Conservation (phyloP, 2,888 invertebrate genomes). For the Steromphala cineraria region DNA sequence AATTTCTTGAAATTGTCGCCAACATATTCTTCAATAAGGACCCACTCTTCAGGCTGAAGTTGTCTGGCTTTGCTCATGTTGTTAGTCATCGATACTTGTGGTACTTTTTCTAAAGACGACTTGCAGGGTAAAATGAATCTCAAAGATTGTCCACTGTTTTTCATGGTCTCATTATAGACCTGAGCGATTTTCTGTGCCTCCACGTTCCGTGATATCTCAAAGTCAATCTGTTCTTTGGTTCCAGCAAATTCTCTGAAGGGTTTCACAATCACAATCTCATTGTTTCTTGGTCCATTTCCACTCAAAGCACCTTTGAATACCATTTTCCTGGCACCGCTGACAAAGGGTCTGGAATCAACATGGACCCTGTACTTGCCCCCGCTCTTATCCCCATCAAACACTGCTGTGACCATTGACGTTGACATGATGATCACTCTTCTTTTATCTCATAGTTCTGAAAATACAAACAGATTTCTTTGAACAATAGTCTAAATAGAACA, state of each 20-base stretch:
- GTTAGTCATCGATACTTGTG: background rate
- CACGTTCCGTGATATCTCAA: conserved; percentile 10
- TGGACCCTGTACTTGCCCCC: background rate
- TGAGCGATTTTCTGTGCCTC: conserved; percentile 14
- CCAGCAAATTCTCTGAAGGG: conserved; percentile 16
- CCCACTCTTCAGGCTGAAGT: conserved; percentile 2
- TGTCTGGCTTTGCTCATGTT: conserved; percentile 4
- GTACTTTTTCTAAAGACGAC: background rate
- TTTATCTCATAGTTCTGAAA: too few relatives aligned
- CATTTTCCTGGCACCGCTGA: conserved; percentile 21
- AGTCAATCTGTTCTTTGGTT: background rate
- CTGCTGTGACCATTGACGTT: background rate
- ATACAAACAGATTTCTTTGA: too few relatives aligned
- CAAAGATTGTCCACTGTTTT: background rate
- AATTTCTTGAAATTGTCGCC: conserved; percentile 19
- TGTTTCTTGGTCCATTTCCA: conserved; percentile 11
- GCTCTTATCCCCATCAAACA: conserved; percentile 9
- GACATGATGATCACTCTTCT: background rate
- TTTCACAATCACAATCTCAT: conserved; percentile 15
- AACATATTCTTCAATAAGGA: conserved; percentile 11
- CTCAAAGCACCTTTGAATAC: conserved; percentile 17
- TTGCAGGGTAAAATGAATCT: conserved; percentile 4
- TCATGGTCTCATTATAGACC: conserved; percentile 11
- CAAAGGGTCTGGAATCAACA: conserved; percentile 6
- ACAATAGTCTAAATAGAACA: too few relatives aligned